phyloP scores from a whole-genome alignment of 2,113 vertebrate genomes.

The Todiramphus chloris region DNA sequence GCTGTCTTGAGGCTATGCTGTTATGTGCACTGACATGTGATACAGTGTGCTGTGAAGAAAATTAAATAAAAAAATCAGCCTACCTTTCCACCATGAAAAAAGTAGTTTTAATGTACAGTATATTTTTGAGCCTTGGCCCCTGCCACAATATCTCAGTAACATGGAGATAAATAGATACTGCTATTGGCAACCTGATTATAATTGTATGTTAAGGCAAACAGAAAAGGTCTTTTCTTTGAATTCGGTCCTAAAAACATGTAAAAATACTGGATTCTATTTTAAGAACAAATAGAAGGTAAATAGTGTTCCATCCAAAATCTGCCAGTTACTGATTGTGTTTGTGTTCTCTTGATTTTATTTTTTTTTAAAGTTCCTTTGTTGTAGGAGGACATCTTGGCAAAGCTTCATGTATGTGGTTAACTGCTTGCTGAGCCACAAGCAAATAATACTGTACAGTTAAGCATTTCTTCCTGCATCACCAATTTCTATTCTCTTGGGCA shows the following conservation, averaged over 20 bases:
- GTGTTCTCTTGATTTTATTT: neutral
- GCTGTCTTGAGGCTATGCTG: neutral
- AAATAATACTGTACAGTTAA: slow-evolving; percentile 46
- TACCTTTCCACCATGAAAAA: neutral
- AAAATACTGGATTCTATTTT: slow-evolving; percentile 43
- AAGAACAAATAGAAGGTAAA: slow-evolving; percentile 46
- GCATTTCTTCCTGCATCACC: slow-evolving; percentile 56
- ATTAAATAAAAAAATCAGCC: neutral
- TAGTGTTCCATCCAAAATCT: slow-evolving; percentile 23
- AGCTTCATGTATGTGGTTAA: slow-evolving; percentile 36
- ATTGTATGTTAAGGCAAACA: neutral
- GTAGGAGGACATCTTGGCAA: slow-evolving; percentile 46
- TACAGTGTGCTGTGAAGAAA: neutral
- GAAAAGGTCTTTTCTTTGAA: neutral
- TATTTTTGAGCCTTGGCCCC: neutral
- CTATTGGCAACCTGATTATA: neutral
- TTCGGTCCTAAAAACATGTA: slow-evolving; percentile 18
- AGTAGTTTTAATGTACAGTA: neutral
- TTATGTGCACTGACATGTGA: neutral
- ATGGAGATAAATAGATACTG: neutral
- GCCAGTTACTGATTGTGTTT: slow-evolving; percentile 37
- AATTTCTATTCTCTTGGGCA: slow-evolving; percentile 55
- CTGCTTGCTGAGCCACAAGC: slow-evolving; percentile 51
- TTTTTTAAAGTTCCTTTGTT: slow-evolving; percentile 45
- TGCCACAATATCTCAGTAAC: neutral